Percentiles rank a stretch among this genome's conserved stretches.
These are phyloP conservation scores for Aleiodes sp. DNA, from an alignment of 1,140 invertebrate species.

Conservation along the genomic window DNA sequence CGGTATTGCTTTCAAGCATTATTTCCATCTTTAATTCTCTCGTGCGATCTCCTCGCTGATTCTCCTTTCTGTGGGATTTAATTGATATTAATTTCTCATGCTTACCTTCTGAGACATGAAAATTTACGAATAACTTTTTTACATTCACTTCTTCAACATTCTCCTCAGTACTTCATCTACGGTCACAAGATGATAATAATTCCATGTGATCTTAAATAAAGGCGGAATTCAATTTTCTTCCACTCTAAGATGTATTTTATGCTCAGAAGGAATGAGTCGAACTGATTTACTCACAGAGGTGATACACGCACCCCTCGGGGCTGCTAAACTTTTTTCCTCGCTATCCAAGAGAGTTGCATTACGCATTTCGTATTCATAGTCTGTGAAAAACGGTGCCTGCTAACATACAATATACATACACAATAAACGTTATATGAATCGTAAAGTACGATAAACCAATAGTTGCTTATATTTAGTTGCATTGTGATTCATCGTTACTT, in stretches of 20 bases:
- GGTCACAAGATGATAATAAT: neutral
- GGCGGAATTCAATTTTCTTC: neutral
- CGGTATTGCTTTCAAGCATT: too few relatives aligned
- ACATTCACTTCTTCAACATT: too few relatives aligned
- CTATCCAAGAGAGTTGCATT: neutral
- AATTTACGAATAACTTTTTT: too few relatives aligned
- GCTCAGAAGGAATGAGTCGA: neutral
- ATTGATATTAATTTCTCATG: too few relatives aligned
- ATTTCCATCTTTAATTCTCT: too few relatives aligned
- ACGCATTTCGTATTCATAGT: conserved; percentile 14
- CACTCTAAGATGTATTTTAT: neutral
- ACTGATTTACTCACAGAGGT: neutral
- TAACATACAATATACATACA: neutral
- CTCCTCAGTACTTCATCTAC: too few relatives aligned
- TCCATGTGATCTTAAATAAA: neutral
- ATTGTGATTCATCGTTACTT: neutral
- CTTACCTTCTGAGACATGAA: too few relatives aligned
- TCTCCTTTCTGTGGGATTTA: too few relatives aligned
- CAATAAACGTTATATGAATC: neutral
- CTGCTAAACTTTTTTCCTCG: neutral
- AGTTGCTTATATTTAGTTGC: neutral
- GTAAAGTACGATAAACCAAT: neutral
- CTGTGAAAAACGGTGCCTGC: neutral
- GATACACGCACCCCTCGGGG: conserved; percentile 9
- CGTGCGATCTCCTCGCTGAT: too few relatives aligned